Evolutionary conservation across 2,888 invertebrate genomes (phyloP), one percentile per base, ranked within the genome.

Genomic region (Lycaena phlaeas): DNA sequence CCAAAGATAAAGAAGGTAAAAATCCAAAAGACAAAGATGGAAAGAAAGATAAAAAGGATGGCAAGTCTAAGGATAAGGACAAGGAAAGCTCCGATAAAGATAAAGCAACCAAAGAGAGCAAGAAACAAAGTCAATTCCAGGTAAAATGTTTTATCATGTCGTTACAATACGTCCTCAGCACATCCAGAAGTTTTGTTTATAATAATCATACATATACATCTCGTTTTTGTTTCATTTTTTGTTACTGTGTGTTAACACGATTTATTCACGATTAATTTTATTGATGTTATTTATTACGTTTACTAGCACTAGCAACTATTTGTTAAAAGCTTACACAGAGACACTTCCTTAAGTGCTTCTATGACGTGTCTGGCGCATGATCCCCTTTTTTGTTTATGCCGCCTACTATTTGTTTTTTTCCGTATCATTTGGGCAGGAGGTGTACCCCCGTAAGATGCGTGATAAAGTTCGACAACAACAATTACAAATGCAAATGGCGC

Each of bases 391-490:
- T 84, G 79, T 81, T 84, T 79, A 82, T 72, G 81, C 81, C 73
- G 75, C 79, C 73, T 77, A 77, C 77, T 79, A 82, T 64, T 84
- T 81, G 81, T 75, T 79, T 81, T 84, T 76, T 82, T 82, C 75
- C 79, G 82, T 82, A 78, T 85, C 75, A 78, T 84, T 84, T 82
- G 85, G 84, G 87, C 89, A 90, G 89, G 91, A 91, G 88, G 89
- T 88, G 86, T 90, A 90, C 87, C 91, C 91, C 71, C 90, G 90
- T 87, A 91, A 91, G 90, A 91, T 90, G 90, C 90, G 90, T 79
- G 91, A 91, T 87, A 86, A 90, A 86, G 90, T 91, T 70, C 88
- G 89, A 75, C 88, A 89, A 84, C 87, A 87, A 76, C 85, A 86
- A 85, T 86, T 87, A 69, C 82, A 86, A 84, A 85, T 86, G 64